phyloP scores from a whole-genome alignment of 1,140 invertebrate genomes.

The Nymphalis io region DNA sequence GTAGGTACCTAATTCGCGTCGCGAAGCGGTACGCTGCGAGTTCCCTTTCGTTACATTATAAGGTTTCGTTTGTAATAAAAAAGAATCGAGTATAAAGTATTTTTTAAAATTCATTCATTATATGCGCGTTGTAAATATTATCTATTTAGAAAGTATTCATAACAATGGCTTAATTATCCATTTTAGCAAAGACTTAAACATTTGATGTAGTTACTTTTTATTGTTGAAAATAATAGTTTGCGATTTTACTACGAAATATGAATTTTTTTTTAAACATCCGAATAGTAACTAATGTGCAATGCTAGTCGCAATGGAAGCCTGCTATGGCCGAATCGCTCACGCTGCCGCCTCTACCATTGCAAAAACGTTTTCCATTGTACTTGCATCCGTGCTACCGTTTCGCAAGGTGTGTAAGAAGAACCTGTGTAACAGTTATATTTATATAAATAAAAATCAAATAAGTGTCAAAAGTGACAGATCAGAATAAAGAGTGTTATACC shows the following conservation, averaged over 20 bases:
- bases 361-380: constrained; percentile 56
- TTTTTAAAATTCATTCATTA: too few relatives aligned
- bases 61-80: background rate
- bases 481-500: background rate
- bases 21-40: background rate
- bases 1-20: constrained; percentile 3
- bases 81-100: too few relatives aligned
- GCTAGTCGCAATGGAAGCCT: constrained; percentile 25
- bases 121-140: background rate
- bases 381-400: constrained; percentile 68
- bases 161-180: background rate
- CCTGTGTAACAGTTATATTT: too few relatives aligned
- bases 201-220: background rate
- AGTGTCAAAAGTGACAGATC: too few relatives aligned
- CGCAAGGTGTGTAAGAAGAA: constrained; percentile 53
- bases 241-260: background rate
- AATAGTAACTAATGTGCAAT: background rate
- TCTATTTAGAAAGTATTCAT: background rate
- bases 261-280: background rate
- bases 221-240: background rate
- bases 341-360: constrained; percentile 64
- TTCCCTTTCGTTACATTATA: background rate
- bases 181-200: background rate
- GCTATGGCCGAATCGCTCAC: constrained; percentile 66
- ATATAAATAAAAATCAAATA: too few relatives aligned